Conservation (phyloP, 1,140 invertebrate genomes). For the Saccostrea glomerata region DNA sequence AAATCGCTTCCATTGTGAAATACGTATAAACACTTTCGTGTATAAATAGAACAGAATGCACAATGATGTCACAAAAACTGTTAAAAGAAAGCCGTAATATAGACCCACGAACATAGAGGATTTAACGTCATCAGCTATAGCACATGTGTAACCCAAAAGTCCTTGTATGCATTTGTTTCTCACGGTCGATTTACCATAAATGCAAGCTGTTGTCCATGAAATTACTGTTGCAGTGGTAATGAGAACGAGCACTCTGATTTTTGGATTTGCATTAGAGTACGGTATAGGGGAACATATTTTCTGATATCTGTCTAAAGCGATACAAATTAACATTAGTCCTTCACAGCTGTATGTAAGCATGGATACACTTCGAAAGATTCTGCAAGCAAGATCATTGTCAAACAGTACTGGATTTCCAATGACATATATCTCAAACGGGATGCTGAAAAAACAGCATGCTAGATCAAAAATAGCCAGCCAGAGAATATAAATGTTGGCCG, state of each 20-base stretch:
- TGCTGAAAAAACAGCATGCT: slow-evolving; percentile 35
- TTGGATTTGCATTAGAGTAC: not conserved
- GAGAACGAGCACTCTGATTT: not conserved
- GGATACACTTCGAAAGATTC: slow-evolving; percentile 27
- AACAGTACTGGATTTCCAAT: not conserved
- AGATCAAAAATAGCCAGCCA: slow-evolving; percentile 41
- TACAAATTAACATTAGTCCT: slow-evolving; percentile 36
- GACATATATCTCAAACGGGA: slow-evolving; percentile 39
- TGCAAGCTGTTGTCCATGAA: slow-evolving; percentile 20
- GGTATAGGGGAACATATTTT: slow-evolving; percentile 27
- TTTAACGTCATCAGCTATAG: slow-evolving; percentile 34
- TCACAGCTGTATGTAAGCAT: not conserved
- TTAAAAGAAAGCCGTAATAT: slow-evolving; percentile 13
- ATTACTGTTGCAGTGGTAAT: not conserved
- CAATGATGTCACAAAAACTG: not conserved
- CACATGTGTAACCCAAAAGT: slow-evolving; percentile 3
- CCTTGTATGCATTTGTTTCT: not conserved
- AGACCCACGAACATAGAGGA: slow-evolving; percentile 1
- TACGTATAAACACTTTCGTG: not conserved
- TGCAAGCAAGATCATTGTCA: slow-evolving; percentile 29
- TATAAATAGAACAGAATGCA: not conserved
- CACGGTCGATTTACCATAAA: slow-evolving; percentile 34
- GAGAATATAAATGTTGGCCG: slow-evolving; percentile 45
- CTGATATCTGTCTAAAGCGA: slow-evolving; percentile 42
- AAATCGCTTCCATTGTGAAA: not conserved